Conservation (phyloP, 2,113 vertebrate genomes). For the Dryoscopus gambensis region DNA sequence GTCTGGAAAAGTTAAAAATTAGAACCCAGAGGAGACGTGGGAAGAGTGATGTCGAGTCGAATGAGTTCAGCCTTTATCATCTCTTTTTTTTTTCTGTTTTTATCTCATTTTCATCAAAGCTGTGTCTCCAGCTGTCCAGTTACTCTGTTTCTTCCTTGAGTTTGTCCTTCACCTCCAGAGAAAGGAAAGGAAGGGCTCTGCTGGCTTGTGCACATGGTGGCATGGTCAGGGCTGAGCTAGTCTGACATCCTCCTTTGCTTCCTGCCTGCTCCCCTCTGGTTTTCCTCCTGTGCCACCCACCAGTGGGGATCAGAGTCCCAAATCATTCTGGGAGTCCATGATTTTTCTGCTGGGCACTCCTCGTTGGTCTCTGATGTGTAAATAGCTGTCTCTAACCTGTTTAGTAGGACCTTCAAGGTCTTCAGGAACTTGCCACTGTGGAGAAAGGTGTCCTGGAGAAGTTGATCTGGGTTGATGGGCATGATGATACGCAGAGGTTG, state of each 20-base stretch:
- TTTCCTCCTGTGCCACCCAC: not conserved
- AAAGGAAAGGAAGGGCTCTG: not conserved
- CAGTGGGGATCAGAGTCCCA: rapidly evolving
- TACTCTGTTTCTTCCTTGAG: not conserved
- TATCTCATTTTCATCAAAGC: not conserved
- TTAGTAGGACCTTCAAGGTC: not conserved
- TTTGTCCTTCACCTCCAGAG: not conserved
- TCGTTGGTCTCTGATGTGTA: not conserved
- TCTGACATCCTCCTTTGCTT: not conserved
- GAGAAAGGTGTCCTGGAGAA: not conserved
- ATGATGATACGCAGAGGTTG: not conserved
- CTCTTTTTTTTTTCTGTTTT: not conserved
- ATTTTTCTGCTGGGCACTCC: not conserved
- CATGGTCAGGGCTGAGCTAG: not conserved
- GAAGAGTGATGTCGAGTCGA: rapidly evolving
- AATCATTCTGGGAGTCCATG: not conserved
- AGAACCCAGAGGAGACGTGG: rapidly evolving
- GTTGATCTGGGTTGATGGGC: not conserved
- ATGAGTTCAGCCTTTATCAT: not conserved
- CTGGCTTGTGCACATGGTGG: not conserved
- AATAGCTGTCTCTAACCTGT: not conserved
- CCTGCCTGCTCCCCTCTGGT: not conserved
- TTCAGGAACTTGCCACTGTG: not conserved
- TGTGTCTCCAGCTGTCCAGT: not conserved
- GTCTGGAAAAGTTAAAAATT: not conserved